Evolutionary conservation across 92 coral and sea anemone species (phyloP).

Genomic region (Porites divaricata): DNA sequence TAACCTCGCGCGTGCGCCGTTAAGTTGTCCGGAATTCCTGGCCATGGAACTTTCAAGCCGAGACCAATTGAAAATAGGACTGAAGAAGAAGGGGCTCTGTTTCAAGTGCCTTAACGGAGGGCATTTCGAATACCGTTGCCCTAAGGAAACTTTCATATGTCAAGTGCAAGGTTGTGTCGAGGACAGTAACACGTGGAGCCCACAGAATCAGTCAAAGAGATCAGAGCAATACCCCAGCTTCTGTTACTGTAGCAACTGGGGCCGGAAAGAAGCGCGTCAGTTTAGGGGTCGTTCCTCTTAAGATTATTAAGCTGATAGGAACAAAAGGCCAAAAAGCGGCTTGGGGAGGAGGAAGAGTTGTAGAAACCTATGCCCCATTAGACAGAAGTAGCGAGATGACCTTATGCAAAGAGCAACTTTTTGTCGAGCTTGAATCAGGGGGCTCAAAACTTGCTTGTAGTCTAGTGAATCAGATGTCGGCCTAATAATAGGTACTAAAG

Average conservation of each 20-base stretch:
- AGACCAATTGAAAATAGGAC: slow-evolving; percentile 43
- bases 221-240: not conserved
- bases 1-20: too few species aligned
- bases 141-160: slow-evolving; percentile 56
- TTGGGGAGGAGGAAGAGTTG: slow-evolving; percentile 36
- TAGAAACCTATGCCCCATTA: slow-evolving; percentile 61
- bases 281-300: slow-evolving; percentile 74
- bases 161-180: not conserved
- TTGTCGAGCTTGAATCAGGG: slow-evolving; percentile 14
- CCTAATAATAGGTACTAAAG: slow-evolving; percentile 48
- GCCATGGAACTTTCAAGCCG: slow-evolving; percentile 34
- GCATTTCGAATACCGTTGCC: slow-evolving; percentile 38
- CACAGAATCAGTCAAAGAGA: not conserved
- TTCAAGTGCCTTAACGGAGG: slow-evolving; percentile 49
- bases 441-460: slow-evolving; percentile 24
- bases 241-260: slow-evolving; percentile 54
- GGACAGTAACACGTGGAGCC: slow-evolving; percentile 49
- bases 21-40: too few species aligned
- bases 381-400: slow-evolving; percentile 54
- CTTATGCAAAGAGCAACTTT: slow-evolving; percentile 49
- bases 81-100: slow-evolving; percentile 66
- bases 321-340: not conserved
- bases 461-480: slow-evolving; percentile 19
- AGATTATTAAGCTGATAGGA: slow-evolving; percentile 15
- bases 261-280: slow-evolving; percentile 70